Conservation (phyloP, 2,113 vertebrate genomes). For the Neomonachus schauinslandi region DNA sequence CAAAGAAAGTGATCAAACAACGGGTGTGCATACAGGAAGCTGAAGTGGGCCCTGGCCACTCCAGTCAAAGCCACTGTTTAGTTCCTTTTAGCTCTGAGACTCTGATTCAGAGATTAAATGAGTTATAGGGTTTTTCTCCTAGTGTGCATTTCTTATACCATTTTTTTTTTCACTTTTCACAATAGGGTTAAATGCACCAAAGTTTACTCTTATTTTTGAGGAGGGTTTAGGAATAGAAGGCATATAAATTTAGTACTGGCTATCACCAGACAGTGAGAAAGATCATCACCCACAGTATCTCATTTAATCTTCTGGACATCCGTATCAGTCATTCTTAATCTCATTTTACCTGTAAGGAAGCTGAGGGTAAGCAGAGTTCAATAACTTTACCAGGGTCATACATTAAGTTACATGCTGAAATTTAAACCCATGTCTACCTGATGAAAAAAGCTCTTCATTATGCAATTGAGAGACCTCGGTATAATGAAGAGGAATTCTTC, state of each 20-base stretch:
- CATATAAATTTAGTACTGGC: background rate
- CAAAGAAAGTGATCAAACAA: conserved; percentile 55
- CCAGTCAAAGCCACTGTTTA: background rate
- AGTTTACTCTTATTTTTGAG: background rate
- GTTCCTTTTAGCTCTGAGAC: background rate
- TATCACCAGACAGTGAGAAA: background rate
- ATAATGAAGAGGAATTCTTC: background rate
- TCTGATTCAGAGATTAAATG: background rate
- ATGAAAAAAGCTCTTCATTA: background rate
- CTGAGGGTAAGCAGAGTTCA: background rate
- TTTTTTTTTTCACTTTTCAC: background rate
- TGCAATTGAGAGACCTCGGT: background rate
- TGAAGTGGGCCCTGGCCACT: background rate
- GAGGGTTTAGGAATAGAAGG: background rate
- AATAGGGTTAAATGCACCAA: background rate
- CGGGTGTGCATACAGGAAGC: background rate
- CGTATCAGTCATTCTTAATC: background rate
- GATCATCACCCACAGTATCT: background rate
- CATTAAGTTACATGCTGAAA: background rate
- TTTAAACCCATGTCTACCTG: background rate
- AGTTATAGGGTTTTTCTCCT: background rate
- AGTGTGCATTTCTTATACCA: background rate
- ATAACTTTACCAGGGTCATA: background rate
- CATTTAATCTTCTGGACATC: background rate
- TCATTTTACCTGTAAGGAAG: background rate